Evolutionary conservation across 2,113 vertebrate species (phyloP), one percentile per base, ranked within the genome.

Genomic region (Rhinichthys klamathensis): DNA sequence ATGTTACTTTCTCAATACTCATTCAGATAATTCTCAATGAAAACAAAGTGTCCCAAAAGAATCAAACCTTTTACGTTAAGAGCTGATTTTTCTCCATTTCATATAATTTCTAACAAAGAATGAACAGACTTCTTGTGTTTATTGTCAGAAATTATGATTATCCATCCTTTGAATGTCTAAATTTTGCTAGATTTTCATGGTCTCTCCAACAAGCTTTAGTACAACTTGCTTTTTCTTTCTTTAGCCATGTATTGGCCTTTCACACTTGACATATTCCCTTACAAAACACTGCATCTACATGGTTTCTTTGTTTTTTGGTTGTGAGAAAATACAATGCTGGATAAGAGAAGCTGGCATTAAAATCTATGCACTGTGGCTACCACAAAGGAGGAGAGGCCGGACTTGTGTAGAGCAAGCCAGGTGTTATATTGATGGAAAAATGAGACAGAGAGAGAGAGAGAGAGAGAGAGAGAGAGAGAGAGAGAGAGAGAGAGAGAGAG

Each of bases 361-460:
- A 82, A 78, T 73, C 70, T 78, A 56, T 8, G 41, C 76, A 60
- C n/a, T 16, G 23, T 82, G 80, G 44, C 58, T 72, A 61, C 41
- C 80, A 85, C 46, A 74, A 86, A 83, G 58, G 25, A 81, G 73
- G 23, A 82, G 54, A 86, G 73, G 27, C 75, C 80, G 30, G 69
- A 67, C 30, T 49, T 67, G 74, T 81, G 63, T 78, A 83, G 80
- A 83, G 58, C 65, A 27, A 38, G 58, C 67, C 80, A 51, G 60
- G 74, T 85, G 75, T 92, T 90, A 89, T 89, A 27, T 63, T 58
- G 30, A 70, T 12, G 51, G 23, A 72, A 51, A 38, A 72, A 49
- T 10, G 25, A 54, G 56, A 25, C 35, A 23, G 60, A 54, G 51
- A 54, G 16, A 6, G 51, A 56, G 51, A 21, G 51, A 56, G 16